These are phyloP conservation scores for Nothocercus julius DNA, from an alignment of 2,113 vertebrate genomes.

Conservation along the genomic window DNA sequence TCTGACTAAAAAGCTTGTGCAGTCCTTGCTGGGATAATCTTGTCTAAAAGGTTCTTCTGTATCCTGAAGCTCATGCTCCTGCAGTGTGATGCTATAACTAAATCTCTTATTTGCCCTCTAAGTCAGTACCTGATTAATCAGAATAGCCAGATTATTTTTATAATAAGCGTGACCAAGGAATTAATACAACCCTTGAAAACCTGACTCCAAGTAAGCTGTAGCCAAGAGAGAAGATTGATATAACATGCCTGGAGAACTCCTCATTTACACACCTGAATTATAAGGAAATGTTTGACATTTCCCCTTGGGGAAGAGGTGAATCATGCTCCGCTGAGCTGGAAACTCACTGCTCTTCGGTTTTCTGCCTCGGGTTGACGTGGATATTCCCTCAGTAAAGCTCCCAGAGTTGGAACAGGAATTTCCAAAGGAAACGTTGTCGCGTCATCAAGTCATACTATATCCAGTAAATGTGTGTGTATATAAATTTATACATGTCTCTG, in stretches of 20 bases:
- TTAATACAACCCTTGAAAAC: neutral
- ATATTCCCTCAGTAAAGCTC: neutral
- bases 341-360: slow-evolving; percentile 10
- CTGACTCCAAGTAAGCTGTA: neutral
- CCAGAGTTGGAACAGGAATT: neutral
- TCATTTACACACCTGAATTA: slow-evolving; percentile 53
- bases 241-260: neutral
- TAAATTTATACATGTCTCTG: accelerated
- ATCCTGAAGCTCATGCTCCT: neutral
- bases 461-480: accelerated
- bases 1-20: neutral
- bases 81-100: neutral
- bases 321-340: neutral
- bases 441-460: neutral
- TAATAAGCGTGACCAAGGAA: neutral
- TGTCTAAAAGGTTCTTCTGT: neutral
- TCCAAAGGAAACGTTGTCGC: neutral
- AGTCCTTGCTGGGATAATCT: neutral
- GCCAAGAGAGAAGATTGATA: neutral
- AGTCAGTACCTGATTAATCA: neutral
- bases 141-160: neutral
- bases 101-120: neutral
- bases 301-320: slow-evolving; percentile 15
- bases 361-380: slow-evolving; percentile 12
- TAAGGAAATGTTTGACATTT: slow-evolving; percentile 42